These are phyloP conservation scores for Eleutherodactylus coqui DNA, from an alignment of 2,797 vertebrate species.

Conservation along the genomic window DNA sequence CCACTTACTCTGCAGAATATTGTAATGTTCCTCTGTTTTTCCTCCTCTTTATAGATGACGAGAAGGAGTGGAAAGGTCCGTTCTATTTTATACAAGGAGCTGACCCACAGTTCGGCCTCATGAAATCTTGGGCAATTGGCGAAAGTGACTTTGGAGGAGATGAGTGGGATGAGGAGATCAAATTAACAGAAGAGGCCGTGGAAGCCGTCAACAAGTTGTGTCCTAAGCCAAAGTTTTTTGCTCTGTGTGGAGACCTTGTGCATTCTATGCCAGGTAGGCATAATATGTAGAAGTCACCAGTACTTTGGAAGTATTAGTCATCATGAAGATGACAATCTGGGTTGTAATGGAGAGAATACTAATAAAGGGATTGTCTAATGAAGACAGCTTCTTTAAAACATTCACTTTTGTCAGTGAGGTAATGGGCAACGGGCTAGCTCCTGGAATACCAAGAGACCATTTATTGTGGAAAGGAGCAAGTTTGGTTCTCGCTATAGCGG, in stretches of 20 bases:
- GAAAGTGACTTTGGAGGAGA: constrained; percentile 83
- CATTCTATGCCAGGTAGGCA: constrained; percentile 93
- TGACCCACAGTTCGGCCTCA: constrained; percentile 96
- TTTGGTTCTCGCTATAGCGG: too few species aligned
- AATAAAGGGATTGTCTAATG: too few species aligned
- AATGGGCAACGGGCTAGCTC: too few species aligned
- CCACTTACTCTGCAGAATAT: not conserved
- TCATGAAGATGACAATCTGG: too few species aligned
- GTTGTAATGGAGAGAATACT: too few species aligned
- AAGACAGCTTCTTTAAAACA: too few species aligned
- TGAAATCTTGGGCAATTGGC: constrained; percentile 90
- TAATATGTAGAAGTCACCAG: not conserved
- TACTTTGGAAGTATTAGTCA: not conserved
- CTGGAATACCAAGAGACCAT: too few species aligned
- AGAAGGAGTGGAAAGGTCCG: constrained; percentile 86
- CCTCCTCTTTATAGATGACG: constrained; percentile 74
- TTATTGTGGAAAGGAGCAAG: too few species aligned
- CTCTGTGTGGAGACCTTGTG: constrained; percentile 92
- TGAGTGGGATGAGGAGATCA: constrained; percentile 90
- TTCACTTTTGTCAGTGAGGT: too few species aligned
- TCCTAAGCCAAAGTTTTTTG: constrained; percentile 88
- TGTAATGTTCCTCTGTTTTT: not conserved
- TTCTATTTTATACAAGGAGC: constrained; percentile 95
- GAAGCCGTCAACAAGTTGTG: constrained; percentile 84
- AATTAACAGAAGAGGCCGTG: constrained; percentile 85